phyloP scores from a whole-genome alignment of 2,113 vertebrate species.

The Colossoma macropomum region DNA sequence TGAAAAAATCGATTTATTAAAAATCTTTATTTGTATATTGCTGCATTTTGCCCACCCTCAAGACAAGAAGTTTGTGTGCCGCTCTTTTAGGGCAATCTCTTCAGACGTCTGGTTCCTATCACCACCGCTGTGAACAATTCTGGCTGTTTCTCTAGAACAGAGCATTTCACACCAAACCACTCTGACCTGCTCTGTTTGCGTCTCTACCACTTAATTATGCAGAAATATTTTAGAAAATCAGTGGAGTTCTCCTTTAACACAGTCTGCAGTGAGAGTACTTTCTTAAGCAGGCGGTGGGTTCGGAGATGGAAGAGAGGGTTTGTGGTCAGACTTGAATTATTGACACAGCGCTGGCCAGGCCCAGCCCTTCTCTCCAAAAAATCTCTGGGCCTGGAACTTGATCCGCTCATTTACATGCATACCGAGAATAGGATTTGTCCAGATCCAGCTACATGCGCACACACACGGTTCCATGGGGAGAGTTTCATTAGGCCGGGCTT shows the following conservation, averaged over 20 bases:
- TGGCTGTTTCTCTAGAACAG: no score
- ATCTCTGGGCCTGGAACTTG: slow-evolving; percentile 64
- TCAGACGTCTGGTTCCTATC: no score
- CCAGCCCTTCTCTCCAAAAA: slow-evolving; percentile 57
- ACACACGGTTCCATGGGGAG: slow-evolving; percentile 25
- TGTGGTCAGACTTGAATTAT: slow-evolving; percentile 65
- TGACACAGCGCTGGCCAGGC: slow-evolving; percentile 73
- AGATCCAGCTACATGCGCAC: slow-evolving; percentile 37
- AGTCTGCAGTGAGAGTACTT: slow-evolving; percentile 44
- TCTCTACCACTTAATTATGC: no score
- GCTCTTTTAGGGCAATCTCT: no score
- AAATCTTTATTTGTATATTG: no score
- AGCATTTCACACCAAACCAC: no score
- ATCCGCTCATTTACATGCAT: slow-evolving; percentile 59
- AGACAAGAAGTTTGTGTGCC: no score
- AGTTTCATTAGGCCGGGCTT: slow-evolving; percentile 43
- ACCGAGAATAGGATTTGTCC: slow-evolving; percentile 54
- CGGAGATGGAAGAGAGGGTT: slow-evolving; percentile 64
- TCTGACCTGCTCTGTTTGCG: no score
- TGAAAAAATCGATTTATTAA: no score
- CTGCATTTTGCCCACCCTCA: no score
- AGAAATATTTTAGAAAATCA: background rate
- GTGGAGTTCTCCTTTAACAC: slow-evolving; percentile 23
- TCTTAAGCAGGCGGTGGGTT: slow-evolving; percentile 66
- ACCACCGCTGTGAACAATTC: no score